Base-by-base conservation (phyloP, 2,797 vertebrate species). In the Gila robusta region DNA sequence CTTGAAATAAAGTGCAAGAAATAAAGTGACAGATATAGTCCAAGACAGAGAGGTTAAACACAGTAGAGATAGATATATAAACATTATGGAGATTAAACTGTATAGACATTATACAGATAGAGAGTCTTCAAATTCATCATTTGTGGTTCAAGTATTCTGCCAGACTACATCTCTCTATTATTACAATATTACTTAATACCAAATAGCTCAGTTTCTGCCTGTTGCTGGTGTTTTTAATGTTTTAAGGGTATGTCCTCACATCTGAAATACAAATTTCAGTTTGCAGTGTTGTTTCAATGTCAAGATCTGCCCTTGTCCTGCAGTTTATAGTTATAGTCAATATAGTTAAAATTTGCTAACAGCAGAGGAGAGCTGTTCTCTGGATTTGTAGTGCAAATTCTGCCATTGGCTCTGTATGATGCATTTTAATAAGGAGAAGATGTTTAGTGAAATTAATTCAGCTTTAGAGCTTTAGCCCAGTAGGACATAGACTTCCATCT, bases 61-160 rank as follows among this genome's bases (percentile, higher is more conserved):
- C 26, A 12, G 26, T 1, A 39, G 41, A 67, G 14, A 66, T 67
- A 4, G 44, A 47, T 4, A 47, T 47, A 47, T 47, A 12, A 12
- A 47, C 44, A 47, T 47, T 47, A 47, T 12, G 12, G 44, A 47
- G 44, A 47, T 47, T 12, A 12, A 44, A 44, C 11, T 44, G 41
- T 44, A 44, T 3, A 47, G 44, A 47, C 11, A 47, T 47, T 47
- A 47, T 44, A 44, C 41, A 44, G 41, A 44, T 14, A 47, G 12
- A 47, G 12, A 47, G 7, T 70, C 66, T 70, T 49, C 67, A 28
- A 70, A 82, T 71, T 7, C 5, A 82, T n/a, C 17, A 19, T 56
- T 77, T 74, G 17, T 77, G 19, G 32, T 77, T 77, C 74, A 56
- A 10, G 28, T 69, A n/a, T 52, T 70, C 44, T 79, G 77, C 37